These are phyloP conservation scores for Halichoeres trimaculatus DNA, from an alignment of 2,113 vertebrate species.

Conservation along the genomic window DNA sequence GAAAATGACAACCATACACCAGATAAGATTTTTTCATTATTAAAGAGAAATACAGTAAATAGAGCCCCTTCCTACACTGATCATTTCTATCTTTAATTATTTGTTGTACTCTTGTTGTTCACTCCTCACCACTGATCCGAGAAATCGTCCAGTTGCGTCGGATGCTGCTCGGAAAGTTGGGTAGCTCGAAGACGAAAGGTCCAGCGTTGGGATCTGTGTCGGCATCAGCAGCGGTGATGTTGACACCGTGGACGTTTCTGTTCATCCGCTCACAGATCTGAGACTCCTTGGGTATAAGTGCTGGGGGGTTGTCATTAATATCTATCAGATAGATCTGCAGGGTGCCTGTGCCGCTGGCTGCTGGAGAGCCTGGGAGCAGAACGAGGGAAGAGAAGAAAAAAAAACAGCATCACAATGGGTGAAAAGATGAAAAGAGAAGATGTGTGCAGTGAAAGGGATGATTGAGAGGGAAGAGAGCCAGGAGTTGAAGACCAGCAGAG, in stretches of 20 bases:
- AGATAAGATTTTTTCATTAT: too few relatives aligned
- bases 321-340: constrained; percentile 97
- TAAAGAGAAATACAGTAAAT: too few relatives aligned
- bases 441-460: constrained; percentile 35
- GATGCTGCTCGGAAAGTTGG: constrained; percentile 86
- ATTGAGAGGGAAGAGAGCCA: constrained; percentile 21
- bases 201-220: constrained; percentile 94
- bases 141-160: constrained; percentile 97
- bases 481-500: constrained; percentile 33
- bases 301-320: constrained; percentile 95
- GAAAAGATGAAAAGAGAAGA: constrained; percentile 55
- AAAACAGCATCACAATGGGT: constrained; percentile 43
- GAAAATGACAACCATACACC: too few relatives aligned
- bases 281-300: constrained; percentile 91
- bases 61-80: too few relatives aligned
- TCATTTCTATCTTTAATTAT: background rate
- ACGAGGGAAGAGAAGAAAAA: constrained; percentile 34
- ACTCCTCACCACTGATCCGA: constrained; percentile 90
- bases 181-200: constrained; percentile 96
- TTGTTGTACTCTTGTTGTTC: background rate
- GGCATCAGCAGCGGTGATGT: constrained; percentile 93
- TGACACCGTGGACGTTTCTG: constrained; percentile 88
- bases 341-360: constrained; percentile 93
- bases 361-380: constrained; percentile 85
- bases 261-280: constrained; percentile 92